Percentiles rank a stretch among this genome's conserved stretches.
phyloP scores from a whole-genome alignment of 2,888 invertebrate genomes.

The Pachymerium ferrugineum region DNA sequence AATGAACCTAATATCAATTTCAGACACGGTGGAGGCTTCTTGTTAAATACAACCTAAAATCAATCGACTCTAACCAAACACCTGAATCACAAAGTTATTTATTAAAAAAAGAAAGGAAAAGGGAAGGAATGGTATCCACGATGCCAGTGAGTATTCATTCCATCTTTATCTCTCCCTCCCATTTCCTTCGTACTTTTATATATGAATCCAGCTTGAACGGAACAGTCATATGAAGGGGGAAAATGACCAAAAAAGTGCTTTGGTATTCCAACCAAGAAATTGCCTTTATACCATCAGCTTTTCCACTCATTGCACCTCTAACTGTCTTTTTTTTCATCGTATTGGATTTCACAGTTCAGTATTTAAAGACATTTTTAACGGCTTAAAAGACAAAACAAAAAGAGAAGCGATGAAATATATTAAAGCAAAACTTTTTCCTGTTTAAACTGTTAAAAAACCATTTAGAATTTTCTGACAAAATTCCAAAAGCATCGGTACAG shows the following conservation, averaged over 20 bases:
- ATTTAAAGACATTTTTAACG: background rate
- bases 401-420: background rate
- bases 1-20: no score
- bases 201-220: background rate
- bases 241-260: background rate
- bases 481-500: background rate
- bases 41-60: no score
- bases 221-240: background rate
- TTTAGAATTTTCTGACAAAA: constrained; percentile 8
- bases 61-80: no score
- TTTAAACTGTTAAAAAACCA: background rate
- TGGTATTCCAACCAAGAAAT: constrained; percentile 21
- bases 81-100: background rate
- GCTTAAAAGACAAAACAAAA: background rate
- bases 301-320: background rate
- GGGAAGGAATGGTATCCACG: no score
- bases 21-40: no score
- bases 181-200: background rate
- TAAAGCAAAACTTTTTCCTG: background rate
- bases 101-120: background rate
- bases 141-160: background rate
- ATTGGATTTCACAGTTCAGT: background rate
- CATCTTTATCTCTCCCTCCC: background rate
- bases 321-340: background rate
- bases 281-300: constrained; percentile 22